Conservation (phyloP, 2,113 vertebrate species). For the Neolamprologus fasciatus region DNA sequence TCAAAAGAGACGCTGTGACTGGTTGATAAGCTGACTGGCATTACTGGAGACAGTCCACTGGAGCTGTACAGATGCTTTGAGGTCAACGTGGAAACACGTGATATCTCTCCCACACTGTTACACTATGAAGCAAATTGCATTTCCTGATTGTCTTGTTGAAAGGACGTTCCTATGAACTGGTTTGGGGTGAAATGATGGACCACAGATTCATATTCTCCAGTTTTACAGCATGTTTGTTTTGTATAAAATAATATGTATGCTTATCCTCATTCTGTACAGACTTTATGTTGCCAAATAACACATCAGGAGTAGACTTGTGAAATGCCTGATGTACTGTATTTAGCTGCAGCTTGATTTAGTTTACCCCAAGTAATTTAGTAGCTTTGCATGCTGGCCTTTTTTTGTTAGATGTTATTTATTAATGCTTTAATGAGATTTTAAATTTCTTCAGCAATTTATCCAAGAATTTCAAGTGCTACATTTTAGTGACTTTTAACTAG, state of each 20-base stretch:
- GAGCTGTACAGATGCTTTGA: background rate
- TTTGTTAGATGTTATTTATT: conserved; percentile 60
- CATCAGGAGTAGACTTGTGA: conserved; percentile 3
- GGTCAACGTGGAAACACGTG: background rate
- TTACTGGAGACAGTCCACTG: background rate
- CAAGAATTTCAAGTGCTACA: conserved; percentile 36
- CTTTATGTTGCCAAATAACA: conserved; percentile 36
- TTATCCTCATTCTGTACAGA: conserved; percentile 40
- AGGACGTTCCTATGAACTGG: background rate
- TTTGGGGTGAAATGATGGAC: background rate
- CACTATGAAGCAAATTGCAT: conserved; percentile 24
- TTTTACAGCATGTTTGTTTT: conserved; percentile 19
- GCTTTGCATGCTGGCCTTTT: conserved; percentile 33
- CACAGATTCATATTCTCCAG: background rate
- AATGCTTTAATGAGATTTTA: background rate
- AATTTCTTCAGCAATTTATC: conserved; percentile 13
- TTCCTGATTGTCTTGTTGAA: background rate
- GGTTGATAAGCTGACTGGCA: conserved; percentile 24
- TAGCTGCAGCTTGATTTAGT: conserved; percentile 24
- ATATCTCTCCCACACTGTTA: background rate
- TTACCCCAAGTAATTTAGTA: conserved; percentile 37
- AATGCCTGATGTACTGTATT: background rate
- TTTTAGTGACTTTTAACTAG: conserved; percentile 13
- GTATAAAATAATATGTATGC: conserved; percentile 40
- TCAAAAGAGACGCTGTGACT: conserved; percentile 1